These are phyloP conservation scores for Toxostoma redivivum DNA, from an alignment of 2,113 vertebrate species.

Conservation along the genomic window DNA sequence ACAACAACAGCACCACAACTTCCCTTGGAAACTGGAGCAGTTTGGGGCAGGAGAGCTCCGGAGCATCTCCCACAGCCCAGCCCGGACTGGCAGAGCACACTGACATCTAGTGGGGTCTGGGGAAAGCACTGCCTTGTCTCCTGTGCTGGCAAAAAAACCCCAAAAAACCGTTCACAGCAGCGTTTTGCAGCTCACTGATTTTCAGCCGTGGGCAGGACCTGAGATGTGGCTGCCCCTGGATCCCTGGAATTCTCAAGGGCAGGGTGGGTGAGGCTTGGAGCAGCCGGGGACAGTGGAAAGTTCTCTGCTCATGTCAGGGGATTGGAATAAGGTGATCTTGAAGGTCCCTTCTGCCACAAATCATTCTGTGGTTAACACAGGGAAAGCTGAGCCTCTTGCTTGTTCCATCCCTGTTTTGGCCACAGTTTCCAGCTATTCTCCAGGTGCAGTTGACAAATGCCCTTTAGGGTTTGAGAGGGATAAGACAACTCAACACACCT, in stretches of 20 bases:
- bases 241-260: neutral
- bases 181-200: rapidly evolving
- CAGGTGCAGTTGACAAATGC: neutral
- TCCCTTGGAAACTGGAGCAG: neutral
- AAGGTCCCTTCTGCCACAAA: neutral
- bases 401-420: neutral
- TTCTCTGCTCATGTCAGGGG: neutral
- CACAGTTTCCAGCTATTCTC: neutral
- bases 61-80: neutral
- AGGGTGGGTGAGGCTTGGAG: neutral
- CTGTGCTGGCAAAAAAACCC: rapidly evolving
- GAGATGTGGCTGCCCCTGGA: neutral
- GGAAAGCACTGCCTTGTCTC: neutral
- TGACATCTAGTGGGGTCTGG: slow-evolving; percentile 65
- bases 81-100: slow-evolving; percentile 24
- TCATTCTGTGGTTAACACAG: neutral
- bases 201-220: neutral
- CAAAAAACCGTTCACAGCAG: rapidly evolving
- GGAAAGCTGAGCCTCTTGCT: neutral
- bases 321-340: neutral
- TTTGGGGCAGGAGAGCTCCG: neutral
- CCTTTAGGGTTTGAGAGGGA: neutral
- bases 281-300: neutral
- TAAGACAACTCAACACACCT: neutral
- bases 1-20: rapidly evolving